Conservation (phyloP, 1,140 invertebrate species). For the roundworm (Caenorhabditis elegans) region DNA sequence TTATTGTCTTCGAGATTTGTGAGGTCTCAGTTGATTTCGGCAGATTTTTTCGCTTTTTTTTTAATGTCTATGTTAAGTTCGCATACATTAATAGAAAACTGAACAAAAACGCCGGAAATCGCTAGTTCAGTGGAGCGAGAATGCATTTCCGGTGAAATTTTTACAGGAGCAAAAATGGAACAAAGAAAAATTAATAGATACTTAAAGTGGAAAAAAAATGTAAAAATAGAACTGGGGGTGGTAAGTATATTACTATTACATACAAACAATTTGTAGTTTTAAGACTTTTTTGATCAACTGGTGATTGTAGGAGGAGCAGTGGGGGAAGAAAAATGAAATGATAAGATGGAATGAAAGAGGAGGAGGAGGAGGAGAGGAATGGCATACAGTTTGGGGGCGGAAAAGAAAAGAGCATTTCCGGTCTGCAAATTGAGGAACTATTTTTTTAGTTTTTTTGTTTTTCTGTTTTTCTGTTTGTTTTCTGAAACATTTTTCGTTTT, state of each 20-base stretch:
- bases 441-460: background rate
- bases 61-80: too few species aligned
- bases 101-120: too few species aligned
- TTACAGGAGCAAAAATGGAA: too few species aligned
- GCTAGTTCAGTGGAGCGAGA: too few species aligned
- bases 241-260: background rate
- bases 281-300: background rate
- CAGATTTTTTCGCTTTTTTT: too few species aligned
- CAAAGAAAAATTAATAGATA: too few species aligned
- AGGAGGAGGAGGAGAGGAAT: background rate
- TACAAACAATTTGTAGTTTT: constrained; percentile 7
- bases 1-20: too few species aligned
- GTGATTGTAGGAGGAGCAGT: background rate
- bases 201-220: too few species aligned
- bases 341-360: background rate
- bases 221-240: too few species aligned
- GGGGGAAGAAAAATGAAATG: background rate
- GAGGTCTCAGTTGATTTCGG: too few species aligned
- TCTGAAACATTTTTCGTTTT: background rate
- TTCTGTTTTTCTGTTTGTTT: background rate
- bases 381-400: background rate
- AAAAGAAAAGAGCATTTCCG: constrained; percentile 12
- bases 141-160: too few species aligned
- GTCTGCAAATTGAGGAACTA: background rate
- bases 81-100: too few species aligned